Evolutionary conservation across 2,888 invertebrate species (phyloP).

Genomic region (Hartigia nigra): DNA sequence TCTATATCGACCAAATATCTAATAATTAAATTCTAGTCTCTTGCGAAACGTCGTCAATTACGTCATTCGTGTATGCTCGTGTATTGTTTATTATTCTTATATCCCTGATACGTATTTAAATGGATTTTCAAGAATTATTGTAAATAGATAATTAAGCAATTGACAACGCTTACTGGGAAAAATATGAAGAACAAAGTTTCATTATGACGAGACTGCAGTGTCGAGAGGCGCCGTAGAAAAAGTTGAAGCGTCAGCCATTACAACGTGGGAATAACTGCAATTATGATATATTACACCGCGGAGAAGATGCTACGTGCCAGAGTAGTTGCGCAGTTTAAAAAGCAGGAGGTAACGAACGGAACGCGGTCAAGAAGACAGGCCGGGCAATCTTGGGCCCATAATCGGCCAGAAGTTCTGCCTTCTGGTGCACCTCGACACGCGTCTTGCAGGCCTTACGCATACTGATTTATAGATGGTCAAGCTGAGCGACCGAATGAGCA

Average conservation of each 20-base stretch:
- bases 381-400: constrained; percentile 24
- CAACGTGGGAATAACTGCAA: constrained; percentile 48
- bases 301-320: background rate
- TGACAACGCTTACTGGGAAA: background rate
- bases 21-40: background rate
- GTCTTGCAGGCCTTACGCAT: background rate
- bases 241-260: background rate
- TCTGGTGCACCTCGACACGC: constrained; percentile 4
- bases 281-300: constrained; percentile 37
- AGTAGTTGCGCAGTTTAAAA: background rate
- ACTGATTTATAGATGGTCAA: background rate
- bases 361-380: constrained; percentile 27
- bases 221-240: background rate
- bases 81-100: background rate
- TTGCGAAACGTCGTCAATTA: background rate
- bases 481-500: background rate
- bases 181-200: background rate
- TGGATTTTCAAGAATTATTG: background rate
- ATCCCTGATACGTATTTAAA: background rate
- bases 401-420: constrained; percentile 11
- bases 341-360: background rate
- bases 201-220: background rate
- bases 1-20: background rate
- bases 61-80: too few relatives aligned
- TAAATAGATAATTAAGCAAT: background rate